Base-by-base conservation (phyloP, 2,888 invertebrate species). In the Lochmaea capreae region DNA sequence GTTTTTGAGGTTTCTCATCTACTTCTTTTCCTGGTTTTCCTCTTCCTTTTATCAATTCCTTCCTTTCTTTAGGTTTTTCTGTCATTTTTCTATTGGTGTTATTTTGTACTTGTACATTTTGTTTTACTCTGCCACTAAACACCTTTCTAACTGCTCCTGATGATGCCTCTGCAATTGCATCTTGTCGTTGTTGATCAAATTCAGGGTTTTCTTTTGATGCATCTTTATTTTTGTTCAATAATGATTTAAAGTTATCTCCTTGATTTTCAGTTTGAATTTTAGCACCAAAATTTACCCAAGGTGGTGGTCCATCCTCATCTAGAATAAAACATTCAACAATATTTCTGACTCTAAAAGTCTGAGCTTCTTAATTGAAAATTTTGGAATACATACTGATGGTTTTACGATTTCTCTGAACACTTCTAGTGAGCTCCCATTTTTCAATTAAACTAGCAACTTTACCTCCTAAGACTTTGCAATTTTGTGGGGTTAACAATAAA, bases 281-380 rank as follows among this genome's bases (percentile, higher is more conserved):
- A 82, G 94, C 92, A 0, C 97, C 97, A 88, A 97, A 97, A 49
- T 96, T 93, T 80, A 97, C 95, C 96, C 97, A 97, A 54, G 94
- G 93, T 58, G 95, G 97, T 2, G 97, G 96, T 0, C 95, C 95
- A 76, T 94, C 94, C 80, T 94, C 93, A 71, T 90, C 91, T 57
- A 65, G 14, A 26, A 26, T 14, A 59, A 59, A 26, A 12, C 2
- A 33, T 33, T 2, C 0, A 52, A 9, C 52, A 52, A 16, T 46
- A 14, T 16, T 0, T 16, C 8, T 16, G 9, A 16, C 6, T 16
- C 8, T n/a, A 16, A 52, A 16, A 52, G 9, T 14, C 4, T 12
- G 46, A 12, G 3, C 3, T 46, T 12, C 1, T 46, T 46, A 14
- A 14, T 46, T 12, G 12, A 3, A 46, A 46, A 46, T 39, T 14